Conservation (phyloP, 2,888 invertebrate species). For the Torymus texanus region DNA sequence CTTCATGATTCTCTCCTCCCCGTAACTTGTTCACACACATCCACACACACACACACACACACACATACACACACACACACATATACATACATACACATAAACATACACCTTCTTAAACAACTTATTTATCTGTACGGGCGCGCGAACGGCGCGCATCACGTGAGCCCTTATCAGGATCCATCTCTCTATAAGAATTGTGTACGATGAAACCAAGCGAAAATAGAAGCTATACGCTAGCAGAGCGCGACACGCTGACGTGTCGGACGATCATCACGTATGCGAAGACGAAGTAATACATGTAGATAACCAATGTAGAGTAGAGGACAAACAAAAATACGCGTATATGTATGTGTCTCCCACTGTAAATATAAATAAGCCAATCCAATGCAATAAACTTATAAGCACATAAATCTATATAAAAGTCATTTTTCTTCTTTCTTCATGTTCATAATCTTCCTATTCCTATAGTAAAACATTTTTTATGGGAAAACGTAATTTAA, state of each 20-base stretch:
- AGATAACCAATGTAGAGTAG: conserved; percentile 67
- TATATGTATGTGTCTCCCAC: conserved; percentile 72
- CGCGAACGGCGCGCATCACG: conserved; percentile 26
- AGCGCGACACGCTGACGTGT: background rate
- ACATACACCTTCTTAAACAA: conserved; percentile 2
- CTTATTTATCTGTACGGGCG: conserved; percentile 18
- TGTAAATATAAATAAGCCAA: conserved; percentile 73
- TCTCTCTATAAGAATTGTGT: conserved; percentile 57
- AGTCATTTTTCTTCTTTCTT: conserved; percentile 3
- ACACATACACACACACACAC: no score
- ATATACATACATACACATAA: background rate
- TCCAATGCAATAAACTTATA: conserved; percentile 74
- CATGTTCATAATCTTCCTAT: background rate
- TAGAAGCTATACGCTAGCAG: conserved; percentile 8
- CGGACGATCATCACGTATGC: conserved; percentile 22
- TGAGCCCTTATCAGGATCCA: conserved; percentile 66
- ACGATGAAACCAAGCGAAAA: conserved; percentile 34
- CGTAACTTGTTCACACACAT: no score
- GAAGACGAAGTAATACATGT: conserved; percentile 67
- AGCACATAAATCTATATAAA: conserved; percentile 57
- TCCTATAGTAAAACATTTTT: no score
- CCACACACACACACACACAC: no score
- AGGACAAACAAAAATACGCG: conserved; percentile 65
- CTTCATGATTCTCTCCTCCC: no score
- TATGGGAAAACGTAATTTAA: no score